phyloP scores from a whole-genome alignment of 2,888 invertebrate species.

The Aelia acuminata region DNA sequence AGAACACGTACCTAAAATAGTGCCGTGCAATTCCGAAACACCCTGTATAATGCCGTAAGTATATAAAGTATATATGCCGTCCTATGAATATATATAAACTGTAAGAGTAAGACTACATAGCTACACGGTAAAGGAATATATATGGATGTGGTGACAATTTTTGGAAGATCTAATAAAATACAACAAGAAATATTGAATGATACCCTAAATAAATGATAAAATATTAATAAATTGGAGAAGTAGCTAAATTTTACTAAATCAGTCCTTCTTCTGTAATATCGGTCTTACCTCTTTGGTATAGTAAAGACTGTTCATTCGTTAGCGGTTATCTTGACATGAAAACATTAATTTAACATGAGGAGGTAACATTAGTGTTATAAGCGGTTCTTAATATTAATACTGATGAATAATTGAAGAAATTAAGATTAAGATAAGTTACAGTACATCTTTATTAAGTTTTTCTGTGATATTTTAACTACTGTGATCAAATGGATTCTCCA shows the following conservation, averaged over 20 bases:
- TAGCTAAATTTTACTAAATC: not conserved
- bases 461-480: constrained; percentile 11
- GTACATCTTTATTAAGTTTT: not conserved
- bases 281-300: not conserved
- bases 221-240: not conserved
- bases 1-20: no score
- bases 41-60: no score
- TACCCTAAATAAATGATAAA: no score
- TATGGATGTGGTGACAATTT: no score
- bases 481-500: constrained; percentile 44
- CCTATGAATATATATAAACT: no score
- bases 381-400: not conserved
- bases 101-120: no score
- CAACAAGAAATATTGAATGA: no score
- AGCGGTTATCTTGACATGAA: not conserved
- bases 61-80: no score
- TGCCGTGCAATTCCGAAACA: no score
- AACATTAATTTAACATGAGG: not conserved
- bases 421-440: not conserved
- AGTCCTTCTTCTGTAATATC: not conserved
- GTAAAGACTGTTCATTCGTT: not conserved
- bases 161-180: no score
- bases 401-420: not conserved
- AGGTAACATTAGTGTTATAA: not conserved
- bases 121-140: no score